phyloP scores from a whole-genome alignment of 2,113 vertebrate species.

The Neolamprologus modestus region DNA sequence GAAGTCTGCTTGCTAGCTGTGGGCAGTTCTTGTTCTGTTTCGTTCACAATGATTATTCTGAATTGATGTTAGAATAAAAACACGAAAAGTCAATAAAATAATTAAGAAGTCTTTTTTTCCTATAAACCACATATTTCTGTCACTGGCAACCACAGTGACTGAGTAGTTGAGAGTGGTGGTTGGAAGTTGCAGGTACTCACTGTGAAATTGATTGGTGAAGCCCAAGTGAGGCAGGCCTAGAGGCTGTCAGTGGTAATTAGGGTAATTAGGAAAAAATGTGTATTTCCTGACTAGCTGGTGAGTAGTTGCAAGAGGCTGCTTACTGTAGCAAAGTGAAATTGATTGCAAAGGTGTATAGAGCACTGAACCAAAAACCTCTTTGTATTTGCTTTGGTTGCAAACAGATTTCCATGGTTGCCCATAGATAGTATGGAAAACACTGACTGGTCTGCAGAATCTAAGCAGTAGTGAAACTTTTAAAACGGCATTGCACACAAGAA shows the following conservation, averaged over 20 bases:
- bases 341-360: not conserved
- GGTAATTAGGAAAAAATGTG: not conserved
- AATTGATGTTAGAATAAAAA: not conserved
- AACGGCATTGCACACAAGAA: not conserved
- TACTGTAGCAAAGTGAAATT: not conserved
- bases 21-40: not conserved
- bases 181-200: not conserved
- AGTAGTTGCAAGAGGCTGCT: not conserved
- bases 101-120: not conserved
- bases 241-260: not conserved
- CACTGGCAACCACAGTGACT: not conserved
- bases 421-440: not conserved
- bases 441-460: not conserved
- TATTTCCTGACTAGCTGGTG: not conserved
- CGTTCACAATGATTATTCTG: not conserved
- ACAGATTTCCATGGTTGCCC: not conserved
- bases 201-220: not conserved
- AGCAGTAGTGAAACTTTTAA: not conserved
- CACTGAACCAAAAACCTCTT: not conserved
- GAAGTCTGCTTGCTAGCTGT: not conserved
- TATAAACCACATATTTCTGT: not conserved
- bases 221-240: not conserved
- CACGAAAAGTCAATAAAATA: not conserved
- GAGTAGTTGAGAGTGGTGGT: not conserved
- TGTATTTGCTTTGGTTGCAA: not conserved